These are phyloP conservation scores for Chironex yamaguchii DNA, from an alignment of 30 jellyfish, hydroid and myxozoan genomes.

Conservation along the genomic window DNA sequence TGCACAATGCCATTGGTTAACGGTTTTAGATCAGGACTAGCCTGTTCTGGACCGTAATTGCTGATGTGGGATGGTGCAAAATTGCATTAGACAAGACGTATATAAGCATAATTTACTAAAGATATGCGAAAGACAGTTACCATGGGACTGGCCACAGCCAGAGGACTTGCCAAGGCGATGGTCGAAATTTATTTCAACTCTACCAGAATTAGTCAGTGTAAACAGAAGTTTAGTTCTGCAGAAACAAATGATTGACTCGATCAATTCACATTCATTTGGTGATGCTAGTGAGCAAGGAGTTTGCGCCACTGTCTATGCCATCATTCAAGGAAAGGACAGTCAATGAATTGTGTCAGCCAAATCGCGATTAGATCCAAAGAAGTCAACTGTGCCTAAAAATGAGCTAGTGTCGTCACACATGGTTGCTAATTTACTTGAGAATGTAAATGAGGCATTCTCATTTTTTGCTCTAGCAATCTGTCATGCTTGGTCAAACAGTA, in stretches of 20 bases:
- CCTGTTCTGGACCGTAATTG: too few relatives aligned
- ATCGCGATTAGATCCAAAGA: neutral
- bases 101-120: too few relatives aligned
- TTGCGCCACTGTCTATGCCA: neutral
- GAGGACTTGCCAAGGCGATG: constrained; percentile 49
- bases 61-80: too few relatives aligned
- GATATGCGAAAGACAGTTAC: constrained; percentile 56
- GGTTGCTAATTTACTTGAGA: neutral
- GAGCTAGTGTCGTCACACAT: constrained; percentile 11
- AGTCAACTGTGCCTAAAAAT: neutral
- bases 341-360: neutral
- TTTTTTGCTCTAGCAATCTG: constrained; percentile 11
- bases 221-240: neutral
- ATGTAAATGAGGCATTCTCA: neutral
- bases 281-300: neutral
- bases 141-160: constrained; percentile 70
- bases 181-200: constrained; percentile 22
- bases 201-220: neutral
- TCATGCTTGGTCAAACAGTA: constrained; percentile 57
- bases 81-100: too few relatives aligned
- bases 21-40: too few relatives aligned
- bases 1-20: too few relatives aligned
- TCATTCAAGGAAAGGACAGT: neutral
- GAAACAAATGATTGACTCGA: neutral
- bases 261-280: neutral